Evolutionary conservation across 2,797 vertebrate genomes (phyloP).

Genomic region (Poeciliopsis infans): DNA sequence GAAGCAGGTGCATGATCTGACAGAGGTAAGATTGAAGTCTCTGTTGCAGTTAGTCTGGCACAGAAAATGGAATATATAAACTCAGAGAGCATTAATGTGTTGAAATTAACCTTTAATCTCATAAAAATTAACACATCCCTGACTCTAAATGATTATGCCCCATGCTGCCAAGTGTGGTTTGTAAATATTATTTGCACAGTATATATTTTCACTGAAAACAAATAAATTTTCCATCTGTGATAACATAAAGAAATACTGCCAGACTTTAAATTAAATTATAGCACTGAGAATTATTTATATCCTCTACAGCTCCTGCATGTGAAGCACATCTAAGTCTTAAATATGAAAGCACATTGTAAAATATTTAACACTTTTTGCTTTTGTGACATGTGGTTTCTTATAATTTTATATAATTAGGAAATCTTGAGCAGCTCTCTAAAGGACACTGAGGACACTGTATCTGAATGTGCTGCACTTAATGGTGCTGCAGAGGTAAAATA

Average conservation of each 20-base stretch:
- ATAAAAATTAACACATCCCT: not conserved
- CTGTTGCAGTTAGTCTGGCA: not conserved
- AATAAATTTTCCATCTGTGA: conserved; percentile 13
- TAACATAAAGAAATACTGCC: conserved; percentile 3
- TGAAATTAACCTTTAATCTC: not conserved
- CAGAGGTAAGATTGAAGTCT: conserved; percentile 81
- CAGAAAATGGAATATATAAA: not conserved
- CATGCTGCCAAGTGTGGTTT: conserved; percentile 57
- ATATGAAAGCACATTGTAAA: conserved; percentile 39
- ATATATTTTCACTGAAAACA: not conserved
- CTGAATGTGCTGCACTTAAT: not conserved
- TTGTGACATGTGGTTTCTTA: conserved; percentile 5
- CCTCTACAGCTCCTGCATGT: conserved; percentile 17
- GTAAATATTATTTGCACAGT: conserved; percentile 1
- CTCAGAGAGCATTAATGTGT: not conserved
- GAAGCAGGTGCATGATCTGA: conserved; percentile 81
- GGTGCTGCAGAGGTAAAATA: not conserved
- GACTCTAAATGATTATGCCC: conserved; percentile 22
- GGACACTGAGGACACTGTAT: not conserved
- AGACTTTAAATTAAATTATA: conserved; percentile 25
- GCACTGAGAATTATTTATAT: conserved; percentile 46
- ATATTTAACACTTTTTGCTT: conserved; percentile 31
- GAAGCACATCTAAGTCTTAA: conserved; percentile 26
- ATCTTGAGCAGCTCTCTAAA: not conserved
- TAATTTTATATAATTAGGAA: conserved; percentile 34